Conservation (phyloP, 2,113 vertebrate species). For the Erythrocebus patas region DNA sequence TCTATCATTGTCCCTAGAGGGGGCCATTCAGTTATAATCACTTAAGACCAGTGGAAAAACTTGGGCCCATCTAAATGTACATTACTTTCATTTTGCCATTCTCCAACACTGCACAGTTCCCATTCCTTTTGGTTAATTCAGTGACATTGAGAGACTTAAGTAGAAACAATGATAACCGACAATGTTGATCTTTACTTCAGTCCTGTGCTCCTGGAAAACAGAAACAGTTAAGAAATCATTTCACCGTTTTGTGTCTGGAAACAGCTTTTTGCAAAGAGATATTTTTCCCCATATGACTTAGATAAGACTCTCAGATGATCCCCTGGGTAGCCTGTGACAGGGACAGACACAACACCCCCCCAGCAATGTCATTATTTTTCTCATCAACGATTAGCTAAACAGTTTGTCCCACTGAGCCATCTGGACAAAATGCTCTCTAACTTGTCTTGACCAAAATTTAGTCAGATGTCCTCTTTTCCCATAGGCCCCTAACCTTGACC, state of each 20-base stretch:
- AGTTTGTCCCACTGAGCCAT: not conserved
- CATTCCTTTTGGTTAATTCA: not conserved
- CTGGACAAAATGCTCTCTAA: not conserved
- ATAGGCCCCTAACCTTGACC: not conserved
- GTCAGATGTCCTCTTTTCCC: not conserved
- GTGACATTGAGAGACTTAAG: constrained; percentile 12
- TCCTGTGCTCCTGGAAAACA: not conserved
- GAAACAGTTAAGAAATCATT: not conserved
- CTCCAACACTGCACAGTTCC: not conserved
- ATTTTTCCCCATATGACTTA: not conserved
- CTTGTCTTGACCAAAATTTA: not conserved
- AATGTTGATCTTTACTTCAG: not conserved
- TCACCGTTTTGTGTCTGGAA: not conserved
- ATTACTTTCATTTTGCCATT: not conserved
- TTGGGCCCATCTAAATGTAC: too few species aligned
- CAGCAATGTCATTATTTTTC: not conserved
- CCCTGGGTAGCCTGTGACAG: not conserved
- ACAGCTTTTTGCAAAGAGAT: not conserved
- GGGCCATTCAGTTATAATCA: not conserved
- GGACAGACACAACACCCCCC: not conserved
- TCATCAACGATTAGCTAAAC: not conserved
- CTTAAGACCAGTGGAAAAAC: not conserved
- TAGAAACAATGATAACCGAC: not conserved
- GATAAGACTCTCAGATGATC: not conserved
- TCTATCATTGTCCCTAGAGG: not conserved